Evolutionary conservation across 2,888 invertebrate genomes (phyloP).

Genomic region (Gymnoscelis rufifasciata): DNA sequence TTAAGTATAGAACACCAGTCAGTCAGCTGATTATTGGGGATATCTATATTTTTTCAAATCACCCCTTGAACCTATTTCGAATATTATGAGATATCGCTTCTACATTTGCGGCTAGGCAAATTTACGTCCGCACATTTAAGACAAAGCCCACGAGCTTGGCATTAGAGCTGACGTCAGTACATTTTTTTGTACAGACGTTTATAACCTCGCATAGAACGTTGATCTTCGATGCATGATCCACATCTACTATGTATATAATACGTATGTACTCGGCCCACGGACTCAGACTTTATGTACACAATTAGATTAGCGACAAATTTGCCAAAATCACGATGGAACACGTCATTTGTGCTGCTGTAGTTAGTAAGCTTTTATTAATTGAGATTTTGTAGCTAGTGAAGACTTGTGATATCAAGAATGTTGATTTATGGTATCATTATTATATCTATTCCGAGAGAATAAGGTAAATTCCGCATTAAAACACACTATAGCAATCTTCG

Average conservation of each 20-base stretch:
- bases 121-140: conserved; percentile 26
- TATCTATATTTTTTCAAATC: too few species aligned
- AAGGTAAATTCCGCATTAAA: too few species aligned
- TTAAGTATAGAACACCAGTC: too few species aligned
- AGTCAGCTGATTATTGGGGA: too few species aligned
- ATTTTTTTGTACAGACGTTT: conserved; percentile 39
- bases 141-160: conserved; percentile 30
- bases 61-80: too few species aligned
- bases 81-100: too few species aligned
- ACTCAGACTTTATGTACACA: conserved; percentile 21
- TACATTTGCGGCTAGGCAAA: conserved; percentile 12
- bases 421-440: too few species aligned
- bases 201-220: conserved; percentile 46
- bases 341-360: background rate
- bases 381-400: too few species aligned
- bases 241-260: too few species aligned
- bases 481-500: too few species aligned
- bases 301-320: conserved; percentile 17
- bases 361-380: background rate
- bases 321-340: background rate
- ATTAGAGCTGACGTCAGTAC: conserved; percentile 32
- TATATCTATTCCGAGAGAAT: too few species aligned
- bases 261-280: conserved; percentile 24
- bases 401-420: too few species aligned
- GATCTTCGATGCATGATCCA: conserved; percentile 49